phyloP scores from a whole-genome alignment of 2,797 vertebrate species.

The Octomys mimax region DNA sequence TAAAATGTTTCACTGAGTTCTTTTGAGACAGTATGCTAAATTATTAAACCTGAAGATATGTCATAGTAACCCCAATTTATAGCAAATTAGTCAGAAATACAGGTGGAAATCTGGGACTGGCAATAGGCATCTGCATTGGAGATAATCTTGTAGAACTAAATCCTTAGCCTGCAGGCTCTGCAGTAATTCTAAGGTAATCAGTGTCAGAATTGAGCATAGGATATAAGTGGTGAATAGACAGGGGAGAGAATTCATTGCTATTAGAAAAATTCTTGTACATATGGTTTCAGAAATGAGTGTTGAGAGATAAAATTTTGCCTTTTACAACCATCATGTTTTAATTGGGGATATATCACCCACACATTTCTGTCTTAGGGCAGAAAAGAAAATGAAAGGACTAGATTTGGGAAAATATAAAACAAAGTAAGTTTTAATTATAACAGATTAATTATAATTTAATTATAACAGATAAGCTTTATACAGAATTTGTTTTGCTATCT shows the following conservation, averaged over 20 bases:
- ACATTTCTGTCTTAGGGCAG: conserved; percentile 10
- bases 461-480: conserved; percentile 49
- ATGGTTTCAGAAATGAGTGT: neutral
- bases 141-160: neutral
- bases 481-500: conserved; percentile 69
- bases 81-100: neutral
- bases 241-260: neutral
- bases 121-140: neutral
- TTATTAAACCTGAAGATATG: neutral
- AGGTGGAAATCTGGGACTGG: neutral
- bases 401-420: conserved; percentile 61
- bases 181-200: conserved; percentile 17
- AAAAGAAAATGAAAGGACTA: conserved; percentile 30
- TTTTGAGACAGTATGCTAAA: neutral
- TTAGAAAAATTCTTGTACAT: neutral
- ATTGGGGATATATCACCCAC: neutral
- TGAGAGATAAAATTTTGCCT: neutral
- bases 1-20: neutral
- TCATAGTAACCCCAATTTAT: neutral
- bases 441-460: conserved; percentile 52
- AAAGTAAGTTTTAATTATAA: conserved; percentile 74
- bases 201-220: conserved; percentile 10
- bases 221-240: neutral
- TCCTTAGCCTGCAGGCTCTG: neutral
- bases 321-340: neutral